Base-by-base conservation (phyloP, 2,113 vertebrate species). In the Calidris pygmaea region DNA sequence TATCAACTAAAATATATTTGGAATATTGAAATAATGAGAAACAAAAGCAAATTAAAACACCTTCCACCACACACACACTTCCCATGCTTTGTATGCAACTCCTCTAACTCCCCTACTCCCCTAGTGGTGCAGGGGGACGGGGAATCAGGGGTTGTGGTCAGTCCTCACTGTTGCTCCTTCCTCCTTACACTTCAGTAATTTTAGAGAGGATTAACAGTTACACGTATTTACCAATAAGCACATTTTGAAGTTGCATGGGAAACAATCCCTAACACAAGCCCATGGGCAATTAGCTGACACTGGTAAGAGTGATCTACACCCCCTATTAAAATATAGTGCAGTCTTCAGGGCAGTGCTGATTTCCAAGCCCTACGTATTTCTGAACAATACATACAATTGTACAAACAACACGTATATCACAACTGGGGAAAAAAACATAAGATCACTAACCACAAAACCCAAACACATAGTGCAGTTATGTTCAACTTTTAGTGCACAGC, bases 381-480 rank as follows among this genome's bases (percentile, higher is more conserved):
- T 70, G 32, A 81, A 67, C 7, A 47, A 65, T 53, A 7, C 0
- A 1, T 71, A 32, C 22, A 35, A 59, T 59, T 24, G 21, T 24
- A 59, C 8, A 20, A 35, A n/a, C 21, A 23, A 24, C 35, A 59
- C 9, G 43, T 27, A 34, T 16, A 58, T 19, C 14, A 71, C 15
- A 87, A 73, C 11, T 17, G 8, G 7, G 22, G 14, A 59, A 59
- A 59, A 23, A 17, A 59, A 19, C 7, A 59, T 59, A 43, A 1
- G 5, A 84, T 60, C 39, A 24, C 7, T 52, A 35, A 45, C 21
- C 77, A 34, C 17, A 65, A 93, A 71, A 4, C 23, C 5, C 43
- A 60, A 75, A 58, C 10, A 83, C 74, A n/a, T 3, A 45, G 18
- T 8, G 27, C 50, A 77, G 18, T 7, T 27, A 9, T 0, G 0